Base-by-base conservation (phyloP, 53 echinoderm and acorn worm genomes). In the Holothuria scabra region DNA sequence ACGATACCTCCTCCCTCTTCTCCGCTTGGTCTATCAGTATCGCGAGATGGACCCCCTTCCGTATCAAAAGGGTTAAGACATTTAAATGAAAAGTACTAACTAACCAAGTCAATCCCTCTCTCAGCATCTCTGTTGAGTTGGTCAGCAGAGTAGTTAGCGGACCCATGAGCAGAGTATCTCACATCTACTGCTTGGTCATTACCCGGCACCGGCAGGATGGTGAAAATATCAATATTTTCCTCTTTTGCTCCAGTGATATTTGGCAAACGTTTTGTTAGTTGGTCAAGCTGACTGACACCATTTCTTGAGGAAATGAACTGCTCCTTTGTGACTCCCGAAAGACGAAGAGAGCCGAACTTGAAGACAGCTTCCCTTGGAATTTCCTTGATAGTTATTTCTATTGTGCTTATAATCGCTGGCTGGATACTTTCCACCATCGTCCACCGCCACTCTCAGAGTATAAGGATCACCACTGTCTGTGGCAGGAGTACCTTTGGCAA, bases 111-210 rank as follows among this genome's bases (percentile, higher is more conserved):
- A 30, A 60, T 85, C 35, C 89, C 87, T 13, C 46, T 70, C 33
- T 88, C 80, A 12, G 93, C 99, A 28, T 85, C 91, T n/a, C 89
- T 85, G 65, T 99, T 87, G 70, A 99, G 84, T 62, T 76, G 46
- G 46, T 99, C 99, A 0, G 99, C 91, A 14, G 94, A 92, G 62
- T 99, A 99, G 65, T 85, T 95, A 1, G 94, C 94, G 0, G 99
- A 95, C 9, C 94, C 99, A 55, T 95, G 94, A 10, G 99, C 99
- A 7, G 99, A 90, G 56, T 94, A 99, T 18, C 99, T 66, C 1
- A 99, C 91, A 41, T 95, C 94, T 1, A 94, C 83, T 0, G 75
- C 79, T 55, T 86, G 68, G 57, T 86, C 88, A 72, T 82, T 69
- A 12, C 87, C 93, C 0, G 32, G 59, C 5, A 99, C 99, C 23